Evolutionary conservation across 2,888 invertebrate genomes (phyloP).

Genomic region (Tetranychus truncatus): DNA sequence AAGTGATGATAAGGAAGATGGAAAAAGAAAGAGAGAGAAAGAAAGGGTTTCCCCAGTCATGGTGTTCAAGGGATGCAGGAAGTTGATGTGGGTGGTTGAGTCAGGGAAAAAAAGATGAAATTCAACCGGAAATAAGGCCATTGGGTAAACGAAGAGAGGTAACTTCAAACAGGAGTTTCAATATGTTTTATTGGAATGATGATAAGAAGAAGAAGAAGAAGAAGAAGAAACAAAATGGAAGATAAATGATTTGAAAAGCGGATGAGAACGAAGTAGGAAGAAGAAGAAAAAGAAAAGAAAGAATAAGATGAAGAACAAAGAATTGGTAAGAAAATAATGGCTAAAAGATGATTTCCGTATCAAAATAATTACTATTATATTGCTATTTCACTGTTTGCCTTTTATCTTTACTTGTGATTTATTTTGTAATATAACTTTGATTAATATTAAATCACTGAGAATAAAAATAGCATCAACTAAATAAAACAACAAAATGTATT

Average conservation of each 20-base stretch:
- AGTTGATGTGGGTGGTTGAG: not conserved
- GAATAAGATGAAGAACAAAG: not conserved
- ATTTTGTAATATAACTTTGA: no score
- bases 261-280: not conserved
- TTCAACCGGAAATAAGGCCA: conserved; percentile 1
- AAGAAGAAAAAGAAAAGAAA: not conserved
- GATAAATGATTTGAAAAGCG: not conserved
- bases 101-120: not conserved
- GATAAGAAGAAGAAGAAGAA: not conserved
- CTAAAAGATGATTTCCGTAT: not conserved
- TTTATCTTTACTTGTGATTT: no score
- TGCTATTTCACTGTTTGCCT: not conserved
- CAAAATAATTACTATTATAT: not conserved
- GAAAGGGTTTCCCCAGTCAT: not conserved
- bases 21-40: not conserved
- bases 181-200: not conserved
- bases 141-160: not conserved
- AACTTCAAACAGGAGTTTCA: not conserved
- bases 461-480: no score
- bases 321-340: not conserved
- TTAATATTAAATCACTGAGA: no score
- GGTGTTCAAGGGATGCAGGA: not conserved
- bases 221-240: not conserved
- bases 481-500: no score
- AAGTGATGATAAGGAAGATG: not conserved